These are phyloP conservation scores for Nephrotoma guestfalica DNA, from an alignment of 2,888 invertebrate genomes.

Conservation along the genomic window DNA sequence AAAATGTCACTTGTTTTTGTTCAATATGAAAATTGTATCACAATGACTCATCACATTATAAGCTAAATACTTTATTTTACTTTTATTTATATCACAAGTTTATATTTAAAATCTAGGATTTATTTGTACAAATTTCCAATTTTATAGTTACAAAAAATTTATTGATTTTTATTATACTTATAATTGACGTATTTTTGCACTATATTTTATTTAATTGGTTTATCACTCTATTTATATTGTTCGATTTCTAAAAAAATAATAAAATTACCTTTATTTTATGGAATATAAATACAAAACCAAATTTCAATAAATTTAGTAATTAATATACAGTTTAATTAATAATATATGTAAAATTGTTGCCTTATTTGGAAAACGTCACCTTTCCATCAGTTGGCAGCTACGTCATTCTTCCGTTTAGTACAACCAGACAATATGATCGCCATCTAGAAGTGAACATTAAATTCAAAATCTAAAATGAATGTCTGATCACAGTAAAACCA, in stretches of 20 bases:
- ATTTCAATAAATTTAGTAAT: background rate
- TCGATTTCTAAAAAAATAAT: background rate
- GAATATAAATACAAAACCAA: background rate
- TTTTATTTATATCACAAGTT: background rate
- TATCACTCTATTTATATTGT: background rate
- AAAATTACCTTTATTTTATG: background rate
- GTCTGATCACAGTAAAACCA: too few relatives aligned
- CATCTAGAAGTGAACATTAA: background rate
- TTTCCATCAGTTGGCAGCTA: slow-evolving; percentile 13
- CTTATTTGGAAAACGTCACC: slow-evolving; percentile 12
- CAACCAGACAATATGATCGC: background rate
- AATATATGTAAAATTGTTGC: background rate
- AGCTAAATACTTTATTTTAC: background rate
- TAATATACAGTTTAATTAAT: background rate
- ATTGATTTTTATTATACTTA: background rate
- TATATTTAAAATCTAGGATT: background rate
- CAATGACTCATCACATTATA: background rate
- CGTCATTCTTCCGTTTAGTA: slow-evolving; percentile 14
- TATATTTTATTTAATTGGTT: background rate
- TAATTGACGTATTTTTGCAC: background rate
- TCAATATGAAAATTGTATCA: background rate
- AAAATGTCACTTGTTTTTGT: background rate
- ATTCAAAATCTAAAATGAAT: too few relatives aligned
- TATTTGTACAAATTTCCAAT: background rate
- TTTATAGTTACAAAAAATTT: background rate